A percentile compares a stretch with the other conserved stretches of the same genome.
Evolutionary conservation across 1,140 invertebrate genomes (phyloP).

Genomic region (Halictus rubicundus): DNA sequence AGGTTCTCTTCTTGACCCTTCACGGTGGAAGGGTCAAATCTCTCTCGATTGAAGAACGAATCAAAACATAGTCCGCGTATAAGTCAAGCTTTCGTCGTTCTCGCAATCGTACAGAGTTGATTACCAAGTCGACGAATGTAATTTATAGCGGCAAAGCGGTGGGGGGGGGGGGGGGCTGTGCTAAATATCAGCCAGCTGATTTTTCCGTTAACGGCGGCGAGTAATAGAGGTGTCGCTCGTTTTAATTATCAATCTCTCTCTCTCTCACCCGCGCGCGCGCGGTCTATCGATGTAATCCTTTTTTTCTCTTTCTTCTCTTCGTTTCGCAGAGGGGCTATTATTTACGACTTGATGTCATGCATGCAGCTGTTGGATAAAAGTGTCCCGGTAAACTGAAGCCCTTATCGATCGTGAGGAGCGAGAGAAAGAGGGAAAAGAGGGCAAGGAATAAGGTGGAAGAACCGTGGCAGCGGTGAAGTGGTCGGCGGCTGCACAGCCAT

Average conservation of each 20-base stretch:
- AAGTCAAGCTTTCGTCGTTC: not conserved
- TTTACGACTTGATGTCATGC: conserved; percentile 45
- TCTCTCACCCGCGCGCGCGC: no score
- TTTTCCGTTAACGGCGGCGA: conserved; percentile 9
- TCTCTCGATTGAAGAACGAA: not conserved
- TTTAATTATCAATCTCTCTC: conserved; percentile 42
- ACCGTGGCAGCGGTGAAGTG: conserved; percentile 25
- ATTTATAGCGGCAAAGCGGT: not conserved
- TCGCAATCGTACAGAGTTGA: conserved; percentile 1
- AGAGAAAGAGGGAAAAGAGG: conserved; percentile 24
- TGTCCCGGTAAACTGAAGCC: conserved; percentile 53
- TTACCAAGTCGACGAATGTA: not conserved
- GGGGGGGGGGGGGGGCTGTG: not conserved
- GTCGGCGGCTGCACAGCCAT: conserved; percentile 39
- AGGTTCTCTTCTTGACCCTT: no score
- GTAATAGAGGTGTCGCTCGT: conserved; percentile 17
- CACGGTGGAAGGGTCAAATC: not conserved
- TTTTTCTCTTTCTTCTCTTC: not conserved
- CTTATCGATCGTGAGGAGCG: conserved; percentile 46
- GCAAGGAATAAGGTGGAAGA: not conserved
- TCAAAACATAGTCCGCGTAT: not conserved
- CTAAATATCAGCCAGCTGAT: conserved; percentile 16
- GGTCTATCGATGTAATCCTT: conserved; percentile 16
- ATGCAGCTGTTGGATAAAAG: conserved; percentile 49
- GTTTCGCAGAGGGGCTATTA: conserved; percentile 18